Conservation (phyloP, 1,140 invertebrate genomes). For the Bombus pyrosoma region DNA sequence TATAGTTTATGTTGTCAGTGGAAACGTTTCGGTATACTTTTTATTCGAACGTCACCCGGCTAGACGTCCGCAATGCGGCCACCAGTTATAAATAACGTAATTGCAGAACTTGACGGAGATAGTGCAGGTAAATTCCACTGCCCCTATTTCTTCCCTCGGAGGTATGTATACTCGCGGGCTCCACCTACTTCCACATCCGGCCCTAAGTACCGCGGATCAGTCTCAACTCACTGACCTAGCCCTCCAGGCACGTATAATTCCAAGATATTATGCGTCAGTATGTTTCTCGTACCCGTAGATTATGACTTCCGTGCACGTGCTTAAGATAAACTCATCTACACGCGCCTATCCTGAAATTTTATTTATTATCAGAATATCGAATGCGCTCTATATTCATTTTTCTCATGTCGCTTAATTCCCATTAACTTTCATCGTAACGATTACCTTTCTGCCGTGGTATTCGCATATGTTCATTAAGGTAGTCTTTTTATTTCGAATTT, state of each 20-base stretch:
- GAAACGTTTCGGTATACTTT: constrained; percentile 5
- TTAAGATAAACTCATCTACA: constrained; percentile 35
- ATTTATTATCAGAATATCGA: constrained; percentile 30
- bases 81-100: constrained; percentile 65
- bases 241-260: constrained; percentile 52
- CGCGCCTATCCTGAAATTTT: not conserved
- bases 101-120: constrained; percentile 59
- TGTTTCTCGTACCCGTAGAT: constrained; percentile 22
- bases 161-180: not conserved
- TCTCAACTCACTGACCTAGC: constrained; percentile 52
- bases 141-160: constrained; percentile 13
- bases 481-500: not conserved
- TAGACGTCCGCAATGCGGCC: constrained; percentile 41
- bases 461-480: not conserved
- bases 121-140: constrained; percentile 56
- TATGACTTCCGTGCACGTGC: constrained; percentile 58
- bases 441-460: too few species aligned
- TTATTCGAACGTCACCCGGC: not conserved
- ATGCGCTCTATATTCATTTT: not conserved
- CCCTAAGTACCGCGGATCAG: constrained; percentile 26
- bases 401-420: not conserved
- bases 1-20: not conserved
- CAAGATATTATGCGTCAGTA: constrained; percentile 45
- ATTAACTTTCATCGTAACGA: not conserved
- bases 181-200: constrained; percentile 52